These are phyloP conservation scores for Prunella fulvescens DNA, from an alignment of 2,113 vertebrate genomes.

Conservation along the genomic window DNA sequence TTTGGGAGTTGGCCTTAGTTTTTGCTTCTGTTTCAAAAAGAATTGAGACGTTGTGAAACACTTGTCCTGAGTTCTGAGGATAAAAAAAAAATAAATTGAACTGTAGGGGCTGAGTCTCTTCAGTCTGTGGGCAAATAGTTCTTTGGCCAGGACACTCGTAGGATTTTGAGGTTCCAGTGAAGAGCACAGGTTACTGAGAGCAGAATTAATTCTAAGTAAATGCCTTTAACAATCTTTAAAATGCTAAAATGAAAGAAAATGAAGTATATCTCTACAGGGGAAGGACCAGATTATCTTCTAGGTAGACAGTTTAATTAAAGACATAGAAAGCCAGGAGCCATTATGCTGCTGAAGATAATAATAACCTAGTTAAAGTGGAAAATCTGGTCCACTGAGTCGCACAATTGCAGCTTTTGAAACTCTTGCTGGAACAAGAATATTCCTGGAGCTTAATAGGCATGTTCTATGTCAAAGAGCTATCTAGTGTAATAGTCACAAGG, in stretches of 20 bases:
- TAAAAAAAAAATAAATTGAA: background rate
- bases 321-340: background rate
- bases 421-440: background rate
- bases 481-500: background rate
- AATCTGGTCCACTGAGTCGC: background rate
- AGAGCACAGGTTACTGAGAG: background rate
- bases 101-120: background rate
- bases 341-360: background rate
- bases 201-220: background rate
- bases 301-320: background rate
- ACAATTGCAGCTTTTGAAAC: background rate
- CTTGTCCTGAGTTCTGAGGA: background rate
- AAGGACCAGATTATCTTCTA: background rate
- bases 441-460: background rate
- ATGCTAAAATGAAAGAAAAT: background rate
- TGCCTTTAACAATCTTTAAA: background rate
- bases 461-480: background rate
- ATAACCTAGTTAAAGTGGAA: background rate
- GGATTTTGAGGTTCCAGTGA: background rate
- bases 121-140: background rate
- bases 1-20: background rate
- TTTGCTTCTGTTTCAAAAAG: background rate
- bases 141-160: background rate
- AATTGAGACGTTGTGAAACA: background rate
- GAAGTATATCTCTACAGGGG: fast-evolving